phyloP scores from a whole-genome alignment of 92 coral and sea anemone genomes.

The Parazoanthus atlanticus region DNA sequence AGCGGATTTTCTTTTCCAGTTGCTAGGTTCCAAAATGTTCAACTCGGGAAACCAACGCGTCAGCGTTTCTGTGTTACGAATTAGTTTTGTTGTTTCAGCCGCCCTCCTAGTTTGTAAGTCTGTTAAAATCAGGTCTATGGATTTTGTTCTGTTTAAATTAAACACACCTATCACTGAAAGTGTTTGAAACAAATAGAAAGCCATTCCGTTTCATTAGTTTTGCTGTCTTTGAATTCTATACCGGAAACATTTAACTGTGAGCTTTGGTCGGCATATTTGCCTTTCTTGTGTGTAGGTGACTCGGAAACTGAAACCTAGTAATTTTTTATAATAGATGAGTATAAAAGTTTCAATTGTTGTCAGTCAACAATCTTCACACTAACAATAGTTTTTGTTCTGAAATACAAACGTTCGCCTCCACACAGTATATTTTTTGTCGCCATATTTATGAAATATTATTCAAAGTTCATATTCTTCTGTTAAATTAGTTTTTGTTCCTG shows the following conservation, averaged over 20 bases:
- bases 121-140: background rate
- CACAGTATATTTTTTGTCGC: background rate
- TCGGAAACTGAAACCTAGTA: background rate
- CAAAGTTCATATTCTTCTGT: background rate
- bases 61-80: too few relatives aligned
- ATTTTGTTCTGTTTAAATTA: background rate
- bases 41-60: too few relatives aligned
- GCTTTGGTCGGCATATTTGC: constrained; percentile 2
- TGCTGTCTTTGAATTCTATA: background rate
- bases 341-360: background rate
- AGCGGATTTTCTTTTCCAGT: too few relatives aligned
- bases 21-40: too few relatives aligned
- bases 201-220: background rate
- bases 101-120: background rate
- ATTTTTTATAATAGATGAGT: background rate
- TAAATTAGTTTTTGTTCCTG: too few relatives aligned
- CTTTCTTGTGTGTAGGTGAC: background rate
- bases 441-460: too few relatives aligned
- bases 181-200: background rate
- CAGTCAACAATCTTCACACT: background rate
- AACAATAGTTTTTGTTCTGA: background rate
- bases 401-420: background rate
- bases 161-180: background rate
- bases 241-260: background rate
- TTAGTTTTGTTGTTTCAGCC: background rate